Percentiles rank a stretch among this genome's conserved stretches.
These are phyloP conservation scores for Tiliqua scincoides DNA, from an alignment of 2,113 vertebrate species.

Conservation along the genomic window DNA sequence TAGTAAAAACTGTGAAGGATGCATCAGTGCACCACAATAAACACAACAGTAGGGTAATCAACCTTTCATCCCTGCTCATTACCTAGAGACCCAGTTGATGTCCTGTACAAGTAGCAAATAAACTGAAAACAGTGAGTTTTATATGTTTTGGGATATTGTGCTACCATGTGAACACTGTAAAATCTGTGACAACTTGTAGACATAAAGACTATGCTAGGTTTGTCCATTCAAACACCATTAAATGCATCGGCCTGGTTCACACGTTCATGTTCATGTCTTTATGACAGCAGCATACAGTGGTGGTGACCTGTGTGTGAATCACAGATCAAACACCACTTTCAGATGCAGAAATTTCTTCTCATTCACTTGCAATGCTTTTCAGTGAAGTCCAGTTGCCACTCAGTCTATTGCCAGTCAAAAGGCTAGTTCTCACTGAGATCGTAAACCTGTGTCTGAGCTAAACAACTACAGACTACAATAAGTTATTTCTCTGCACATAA, in stretches of 20 bases:
- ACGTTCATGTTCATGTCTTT: background rate
- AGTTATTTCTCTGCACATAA: background rate
- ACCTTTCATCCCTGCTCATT: constrained; percentile 67
- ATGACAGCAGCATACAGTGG: background rate
- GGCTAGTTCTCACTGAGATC: background rate
- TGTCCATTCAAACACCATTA: background rate
- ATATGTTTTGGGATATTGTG: background rate
- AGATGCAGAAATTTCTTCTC: background rate
- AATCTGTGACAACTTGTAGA: background rate
- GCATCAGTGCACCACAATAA: constrained; percentile 44
- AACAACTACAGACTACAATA: background rate
- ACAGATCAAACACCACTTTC: background rate
- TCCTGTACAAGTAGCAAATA: constrained; percentile 20
- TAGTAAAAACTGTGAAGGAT: constrained; percentile 63
- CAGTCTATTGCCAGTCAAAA: background rate
- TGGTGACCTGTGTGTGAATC: background rate
- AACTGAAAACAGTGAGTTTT: constrained; percentile 18
- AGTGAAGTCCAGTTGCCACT: background rate
- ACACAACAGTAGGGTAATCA: constrained; percentile 67
- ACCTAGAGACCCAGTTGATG: constrained; percentile 57
- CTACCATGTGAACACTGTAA: background rate
- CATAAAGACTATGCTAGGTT: background rate
- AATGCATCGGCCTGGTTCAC: background rate
- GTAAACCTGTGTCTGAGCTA: background rate
- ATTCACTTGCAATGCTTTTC: background rate